Conservation (phyloP, 2,113 vertebrate genomes). For the Acrocephalus arundinaceus region DNA sequence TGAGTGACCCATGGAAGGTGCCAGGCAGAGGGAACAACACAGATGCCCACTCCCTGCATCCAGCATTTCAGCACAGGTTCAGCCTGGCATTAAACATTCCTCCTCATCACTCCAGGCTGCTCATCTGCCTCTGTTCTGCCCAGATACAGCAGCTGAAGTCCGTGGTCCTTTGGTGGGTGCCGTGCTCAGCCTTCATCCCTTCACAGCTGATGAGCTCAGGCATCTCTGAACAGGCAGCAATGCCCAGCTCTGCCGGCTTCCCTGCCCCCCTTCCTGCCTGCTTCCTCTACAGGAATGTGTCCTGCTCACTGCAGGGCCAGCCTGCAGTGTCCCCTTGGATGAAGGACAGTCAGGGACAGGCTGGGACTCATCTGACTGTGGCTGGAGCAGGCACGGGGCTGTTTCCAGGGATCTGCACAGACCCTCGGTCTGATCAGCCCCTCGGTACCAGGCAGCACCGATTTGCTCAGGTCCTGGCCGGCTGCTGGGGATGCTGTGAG, state of each 20-base stretch:
- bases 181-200: neutral
- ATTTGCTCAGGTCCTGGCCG: neutral
- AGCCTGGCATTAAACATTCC: neutral
- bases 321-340: constrained; percentile 35
- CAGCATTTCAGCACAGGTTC: neutral
- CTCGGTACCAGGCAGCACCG: rapidly evolving
- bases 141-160: neutral
- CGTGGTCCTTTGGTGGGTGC: neutral
- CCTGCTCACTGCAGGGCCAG: constrained; percentile 11
- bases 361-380: neutral
- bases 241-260: neutral
- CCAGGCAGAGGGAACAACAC: neutral
- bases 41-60: neutral
- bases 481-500: neutral
- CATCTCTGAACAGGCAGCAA: neutral
- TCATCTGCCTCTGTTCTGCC: neutral
- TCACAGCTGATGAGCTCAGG: neutral
- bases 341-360: neutral
- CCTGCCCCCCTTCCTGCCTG: neutral
- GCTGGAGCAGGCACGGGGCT: neutral
- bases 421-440: neutral
- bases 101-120: neutral
- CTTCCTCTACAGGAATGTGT: neutral
- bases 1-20: neutral
- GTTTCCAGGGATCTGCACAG: neutral